These are phyloP conservation scores for Melipona quadrifasciata DNA, from an alignment of 1,140 invertebrate species.

Conservation along the genomic window DNA sequence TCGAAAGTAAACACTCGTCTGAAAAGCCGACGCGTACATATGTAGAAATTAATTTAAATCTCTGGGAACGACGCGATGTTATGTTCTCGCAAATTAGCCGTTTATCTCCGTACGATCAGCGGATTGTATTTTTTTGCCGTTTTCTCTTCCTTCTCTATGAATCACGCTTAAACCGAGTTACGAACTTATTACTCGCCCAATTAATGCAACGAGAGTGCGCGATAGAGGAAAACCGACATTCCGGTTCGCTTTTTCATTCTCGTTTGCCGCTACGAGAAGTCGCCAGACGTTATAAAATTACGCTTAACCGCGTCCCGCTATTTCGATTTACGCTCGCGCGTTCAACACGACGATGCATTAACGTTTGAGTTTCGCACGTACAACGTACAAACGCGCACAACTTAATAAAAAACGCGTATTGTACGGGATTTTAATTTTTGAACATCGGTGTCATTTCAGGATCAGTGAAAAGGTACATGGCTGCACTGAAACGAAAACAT, in stretches of 20 bases:
- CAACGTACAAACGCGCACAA: neutral
- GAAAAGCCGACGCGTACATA: neutral
- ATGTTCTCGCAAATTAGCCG: slow-evolving; percentile 6
- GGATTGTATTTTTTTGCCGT: neutral
- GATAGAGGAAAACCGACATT: slow-evolving; percentile 35
- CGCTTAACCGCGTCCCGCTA: neutral
- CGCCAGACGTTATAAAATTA: neutral
- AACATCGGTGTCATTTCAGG: too few relatives aligned
- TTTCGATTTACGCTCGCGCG: neutral
- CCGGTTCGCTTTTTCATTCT: slow-evolving; percentile 3
- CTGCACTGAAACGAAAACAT: too few relatives aligned
- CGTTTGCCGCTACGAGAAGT: neutral
- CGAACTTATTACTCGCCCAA: slow-evolving; percentile 47
- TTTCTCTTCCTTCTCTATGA: neutral
- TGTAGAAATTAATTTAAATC: slow-evolving; percentile 3
- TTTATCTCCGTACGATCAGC: neutral
- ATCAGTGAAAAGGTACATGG: too few relatives aligned
- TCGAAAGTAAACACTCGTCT: slow-evolving; percentile 17
- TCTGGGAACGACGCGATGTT: neutral
- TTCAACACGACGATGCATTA: neutral
- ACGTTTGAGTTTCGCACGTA: neutral
- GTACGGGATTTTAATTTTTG: too few relatives aligned
- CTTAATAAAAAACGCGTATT: too few relatives aligned
- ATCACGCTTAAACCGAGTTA: slow-evolving; percentile 21
- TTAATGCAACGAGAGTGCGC: slow-evolving; percentile 16